A percentile compares a stretch with the other conserved stretches of the same genome.
Evolutionary conservation across 1,140 invertebrate species (phyloP).

Genomic region (Trichoplusia ni): DNA sequence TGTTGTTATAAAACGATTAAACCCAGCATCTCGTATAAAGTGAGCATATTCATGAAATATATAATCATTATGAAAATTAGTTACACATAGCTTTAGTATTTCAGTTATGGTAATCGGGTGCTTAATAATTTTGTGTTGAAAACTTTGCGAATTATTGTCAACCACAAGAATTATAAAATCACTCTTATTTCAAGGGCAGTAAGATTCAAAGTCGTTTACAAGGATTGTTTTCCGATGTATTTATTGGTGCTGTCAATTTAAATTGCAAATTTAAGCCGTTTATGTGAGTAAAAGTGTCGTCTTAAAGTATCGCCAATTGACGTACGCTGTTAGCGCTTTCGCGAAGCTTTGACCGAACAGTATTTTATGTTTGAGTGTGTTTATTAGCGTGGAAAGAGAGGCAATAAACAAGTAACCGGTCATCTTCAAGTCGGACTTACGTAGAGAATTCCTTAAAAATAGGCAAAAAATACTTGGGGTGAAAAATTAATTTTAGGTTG

Average conservation of each 20-base stretch:
- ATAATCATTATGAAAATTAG: slow-evolving; percentile 39
- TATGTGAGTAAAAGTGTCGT: slow-evolving; percentile 25
- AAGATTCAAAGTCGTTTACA: neutral
- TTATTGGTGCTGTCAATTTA: slow-evolving; percentile 20
- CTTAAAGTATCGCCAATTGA: slow-evolving; percentile 28
- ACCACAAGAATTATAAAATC: neutral
- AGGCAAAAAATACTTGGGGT: no score
- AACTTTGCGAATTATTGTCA: neutral
- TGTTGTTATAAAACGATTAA: slow-evolving; percentile 51
- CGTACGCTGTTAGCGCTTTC: slow-evolving; percentile 5
- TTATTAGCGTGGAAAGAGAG: no score
- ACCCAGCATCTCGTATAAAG: slow-evolving; percentile 21
- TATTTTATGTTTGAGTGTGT: neutral
- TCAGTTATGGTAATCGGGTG: slow-evolving; percentile 22
- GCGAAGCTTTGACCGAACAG: slow-evolving; percentile 1
- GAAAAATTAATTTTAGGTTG: no score
- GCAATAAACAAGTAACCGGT: no score
- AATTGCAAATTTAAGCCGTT: slow-evolving; percentile 16
- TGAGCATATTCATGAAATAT: slow-evolving; percentile 28
- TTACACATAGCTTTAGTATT: slow-evolving; percentile 32
- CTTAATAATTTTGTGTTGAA: slow-evolving; percentile 32
- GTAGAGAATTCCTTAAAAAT: no score
- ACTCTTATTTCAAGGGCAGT: neutral
- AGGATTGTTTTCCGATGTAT: neutral
- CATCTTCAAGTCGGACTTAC: no score